Evolutionary conservation across 1,140 invertebrate genomes (phyloP), one percentile per base, ranked within the genome.

Genomic region (Drusus annulatus): DNA sequence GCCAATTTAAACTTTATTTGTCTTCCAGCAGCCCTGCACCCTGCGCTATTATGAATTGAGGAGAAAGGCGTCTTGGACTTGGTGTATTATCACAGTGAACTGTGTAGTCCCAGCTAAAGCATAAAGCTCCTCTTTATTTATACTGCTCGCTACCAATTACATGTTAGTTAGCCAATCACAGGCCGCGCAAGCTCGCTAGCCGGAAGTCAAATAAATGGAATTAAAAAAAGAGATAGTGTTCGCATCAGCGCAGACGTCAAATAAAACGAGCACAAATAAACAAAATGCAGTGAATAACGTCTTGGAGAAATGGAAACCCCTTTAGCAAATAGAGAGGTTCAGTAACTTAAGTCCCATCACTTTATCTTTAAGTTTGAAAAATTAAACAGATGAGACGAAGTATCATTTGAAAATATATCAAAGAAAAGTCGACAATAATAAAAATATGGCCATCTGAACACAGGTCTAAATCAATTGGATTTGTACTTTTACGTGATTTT

Each of bases 71-170:
- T n/a, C n/a, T n/a, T n/a, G 36, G 36, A 10, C 36, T 45, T 2
- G 36, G 10, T 7, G 36, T 45, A 45, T 45, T 45, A 45, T 45
- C 13, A 45, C 36, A 45, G 21, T 51, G 13, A 52, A 23, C 23
- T 52, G 45, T 63, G 56, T 25, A 50, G 56, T 62, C 28, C 13
- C 36, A 45, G 36, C 10, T n/a, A 28, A 58, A 25, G 63, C 45
- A 78, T 63, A 78, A 78, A 78, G 76, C 60, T 23, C 60, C 21
- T 68, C 76, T 78, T 78, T 78, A 68, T 78, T 78, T 78, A 68
- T 65, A 31, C 36, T 10, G 76, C 76, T 51, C 56, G 62, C 60
- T 63, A 68, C 50, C 76, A 78, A 78, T 78, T 78, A 78, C 76
- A 54, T 36, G 54, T 45, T 36, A 58, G 73, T 36, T 58, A 58